These are phyloP conservation scores for Clupea harengus DNA, from an alignment of 2,113 vertebrate genomes.

Conservation along the genomic window DNA sequence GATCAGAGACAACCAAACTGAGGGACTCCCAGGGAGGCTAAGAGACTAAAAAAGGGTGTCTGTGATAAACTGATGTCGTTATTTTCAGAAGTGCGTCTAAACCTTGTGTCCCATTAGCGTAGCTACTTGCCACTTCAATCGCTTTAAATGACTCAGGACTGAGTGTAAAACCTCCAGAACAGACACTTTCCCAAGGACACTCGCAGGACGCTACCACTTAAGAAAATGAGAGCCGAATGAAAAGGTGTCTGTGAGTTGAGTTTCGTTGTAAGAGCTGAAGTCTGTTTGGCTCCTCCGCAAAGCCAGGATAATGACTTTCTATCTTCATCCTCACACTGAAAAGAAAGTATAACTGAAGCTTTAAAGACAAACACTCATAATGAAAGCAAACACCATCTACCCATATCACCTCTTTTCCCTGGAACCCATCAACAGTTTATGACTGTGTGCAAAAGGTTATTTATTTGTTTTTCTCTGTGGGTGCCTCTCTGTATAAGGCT, in stretches of 20 bases:
- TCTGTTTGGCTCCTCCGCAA: conserved; percentile 2
- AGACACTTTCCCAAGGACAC: background rate
- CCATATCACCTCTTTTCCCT: background rate
- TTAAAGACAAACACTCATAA: background rate
- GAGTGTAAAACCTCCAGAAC: background rate
- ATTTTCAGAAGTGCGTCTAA: background rate
- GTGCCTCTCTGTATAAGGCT: background rate
- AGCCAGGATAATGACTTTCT: conserved; percentile 5
- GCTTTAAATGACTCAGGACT: background rate
- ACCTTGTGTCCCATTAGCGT: background rate
- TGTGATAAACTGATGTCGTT: background rate
- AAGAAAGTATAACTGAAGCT: background rate
- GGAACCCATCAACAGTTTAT: background rate
- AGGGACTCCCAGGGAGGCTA: background rate
- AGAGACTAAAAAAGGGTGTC: background rate
- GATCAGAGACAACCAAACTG: background rate
- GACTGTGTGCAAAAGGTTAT: background rate
- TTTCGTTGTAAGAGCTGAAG: no score
- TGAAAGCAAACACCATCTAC: background rate
- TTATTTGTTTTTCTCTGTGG: background rate
- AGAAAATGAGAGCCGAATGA: background rate
- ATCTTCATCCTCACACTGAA: conserved; percentile 16
- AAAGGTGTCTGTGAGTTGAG: no score
- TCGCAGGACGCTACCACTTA: background rate
- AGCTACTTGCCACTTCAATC: background rate